Percentiles rank a stretch among this genome's conserved stretches.
Evolutionary conservation across 2,797 vertebrate species (phyloP).

Genomic region (Lerista edwardsae): DNA sequence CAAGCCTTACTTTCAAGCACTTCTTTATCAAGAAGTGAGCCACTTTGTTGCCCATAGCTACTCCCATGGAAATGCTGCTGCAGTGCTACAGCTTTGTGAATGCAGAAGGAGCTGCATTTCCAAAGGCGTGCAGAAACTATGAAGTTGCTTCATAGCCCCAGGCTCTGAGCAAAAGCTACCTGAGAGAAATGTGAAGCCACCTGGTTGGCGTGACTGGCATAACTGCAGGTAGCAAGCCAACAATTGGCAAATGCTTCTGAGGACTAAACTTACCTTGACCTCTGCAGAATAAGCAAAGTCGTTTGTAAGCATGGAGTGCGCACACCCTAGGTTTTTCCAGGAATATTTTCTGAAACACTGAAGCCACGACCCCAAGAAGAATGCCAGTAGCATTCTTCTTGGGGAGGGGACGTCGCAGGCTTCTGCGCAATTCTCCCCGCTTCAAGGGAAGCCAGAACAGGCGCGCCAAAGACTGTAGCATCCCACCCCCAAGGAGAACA

Average conservation of each 20-base stretch:
- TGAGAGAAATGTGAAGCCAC: background rate
- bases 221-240: background rate
- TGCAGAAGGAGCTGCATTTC: background rate
- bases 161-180: background rate
- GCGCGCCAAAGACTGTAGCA: no score
- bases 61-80: slow-evolving; percentile 8
- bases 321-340: background rate
- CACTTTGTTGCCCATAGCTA: background rate
- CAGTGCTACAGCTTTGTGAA: slow-evolving; percentile 7
- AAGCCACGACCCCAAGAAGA: no score
- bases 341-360: background rate
- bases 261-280: background rate
- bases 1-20: background rate
- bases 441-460: no score
- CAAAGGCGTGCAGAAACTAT: background rate
- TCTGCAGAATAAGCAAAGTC: background rate
- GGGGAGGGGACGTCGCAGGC: no score
- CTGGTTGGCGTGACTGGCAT: background rate
- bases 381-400: no score
- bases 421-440: no score
- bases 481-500: no score
- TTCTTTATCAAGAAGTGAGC: background rate
- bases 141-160: background rate
- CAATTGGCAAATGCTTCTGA: background rate
- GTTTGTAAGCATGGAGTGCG: background rate